Evolutionary conservation across 2,888 invertebrate genomes (phyloP).

Genomic region (Choristoneura rosaceana): DNA sequence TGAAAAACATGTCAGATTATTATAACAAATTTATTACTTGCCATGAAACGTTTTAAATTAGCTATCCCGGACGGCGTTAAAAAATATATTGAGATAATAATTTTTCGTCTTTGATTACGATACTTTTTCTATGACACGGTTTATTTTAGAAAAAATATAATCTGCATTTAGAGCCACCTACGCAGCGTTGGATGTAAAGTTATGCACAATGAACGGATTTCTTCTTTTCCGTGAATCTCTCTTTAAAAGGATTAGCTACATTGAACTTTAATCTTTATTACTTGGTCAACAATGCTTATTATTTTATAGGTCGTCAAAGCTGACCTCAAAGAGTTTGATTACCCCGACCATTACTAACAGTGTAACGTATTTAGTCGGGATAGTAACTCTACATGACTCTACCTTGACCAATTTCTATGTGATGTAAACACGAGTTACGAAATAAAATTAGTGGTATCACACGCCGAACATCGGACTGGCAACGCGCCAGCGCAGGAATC

Average conservation of each 20-base stretch:
- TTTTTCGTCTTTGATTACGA: slow-evolving; percentile 26
- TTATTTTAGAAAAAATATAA: slow-evolving; percentile 15
- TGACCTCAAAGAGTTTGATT: slow-evolving; percentile 30
- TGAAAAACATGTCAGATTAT: slow-evolving; percentile 19
- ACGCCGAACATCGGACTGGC: slow-evolving; percentile 64
- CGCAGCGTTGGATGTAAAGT: slow-evolving; percentile 9
- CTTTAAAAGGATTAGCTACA: neutral
- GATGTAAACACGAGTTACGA: slow-evolving; percentile 77
- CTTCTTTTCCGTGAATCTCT: neutral
- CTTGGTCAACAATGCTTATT: neutral
- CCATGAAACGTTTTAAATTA: slow-evolving; percentile 10
- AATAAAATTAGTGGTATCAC: slow-evolving; percentile 73
- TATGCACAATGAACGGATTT: neutral
- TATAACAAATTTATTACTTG: neutral
- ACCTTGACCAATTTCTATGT: slow-evolving; percentile 74
- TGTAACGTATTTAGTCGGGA: neutral
- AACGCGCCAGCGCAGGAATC: slow-evolving; percentile 61
- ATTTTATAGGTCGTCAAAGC: slow-evolving; percentile 22
- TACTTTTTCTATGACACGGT: slow-evolving; percentile 28
- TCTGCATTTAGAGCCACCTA: slow-evolving; percentile 32
- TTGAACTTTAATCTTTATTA: neutral
- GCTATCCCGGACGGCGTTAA: slow-evolving; percentile 5
- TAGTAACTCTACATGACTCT: slow-evolving; percentile 36
- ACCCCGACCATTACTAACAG: slow-evolving; percentile 1
- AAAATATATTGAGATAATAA: slow-evolving; percentile 27